Percentiles rank a stretch among this genome's conserved stretches.
phyloP scores from a whole-genome alignment of 23 tunicate genomes.

The Oikopleura dioica region DNA sequence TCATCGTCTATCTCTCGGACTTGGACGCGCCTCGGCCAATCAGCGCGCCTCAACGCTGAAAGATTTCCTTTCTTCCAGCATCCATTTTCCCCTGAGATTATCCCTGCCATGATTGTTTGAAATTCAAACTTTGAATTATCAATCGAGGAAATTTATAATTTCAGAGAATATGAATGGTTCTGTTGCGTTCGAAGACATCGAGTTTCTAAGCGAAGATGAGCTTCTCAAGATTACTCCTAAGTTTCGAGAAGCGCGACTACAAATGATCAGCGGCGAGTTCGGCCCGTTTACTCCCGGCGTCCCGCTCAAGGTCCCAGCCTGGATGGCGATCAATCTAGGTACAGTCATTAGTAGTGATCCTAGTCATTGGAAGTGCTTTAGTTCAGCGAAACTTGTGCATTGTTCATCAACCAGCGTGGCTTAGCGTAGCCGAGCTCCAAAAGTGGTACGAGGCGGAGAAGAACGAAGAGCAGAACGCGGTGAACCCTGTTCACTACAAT shows the following conservation, averaged over 20 bases:
- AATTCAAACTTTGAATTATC: too few relatives aligned
- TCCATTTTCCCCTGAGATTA: too few relatives aligned
- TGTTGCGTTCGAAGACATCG: conserved; percentile 25
- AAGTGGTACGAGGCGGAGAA: not conserved
- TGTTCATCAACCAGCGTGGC: conserved; percentile 67
- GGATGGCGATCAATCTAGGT: conserved; percentile 79
- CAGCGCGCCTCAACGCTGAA: too few relatives aligned
- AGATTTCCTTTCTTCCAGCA: too few relatives aligned
- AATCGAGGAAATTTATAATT: too few relatives aligned
- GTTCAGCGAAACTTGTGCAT: conserved; percentile 44
- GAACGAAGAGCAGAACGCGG: conserved; percentile 51
- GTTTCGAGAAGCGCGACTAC: conserved; percentile 31
- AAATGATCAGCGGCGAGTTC: conserved; percentile 79
- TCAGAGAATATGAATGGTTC: too few relatives aligned
- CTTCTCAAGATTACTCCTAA: conserved; percentile 38
- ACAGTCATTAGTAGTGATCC: too few relatives aligned
- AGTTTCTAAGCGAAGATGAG: conserved; percentile 72
- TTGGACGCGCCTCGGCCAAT: too few relatives aligned
- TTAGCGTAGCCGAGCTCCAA: conserved; percentile 27
- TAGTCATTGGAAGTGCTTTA: too few relatives aligned
- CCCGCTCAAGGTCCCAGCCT: conserved; percentile 56
- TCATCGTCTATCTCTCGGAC: too few relatives aligned
- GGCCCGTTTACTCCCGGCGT: conserved; percentile 82
- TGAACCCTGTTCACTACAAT: conserved; percentile 31
- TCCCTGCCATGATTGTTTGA: too few relatives aligned